Evolutionary conservation across 2,113 vertebrate species (phyloP).

Genomic region (Gobius niger): DNA sequence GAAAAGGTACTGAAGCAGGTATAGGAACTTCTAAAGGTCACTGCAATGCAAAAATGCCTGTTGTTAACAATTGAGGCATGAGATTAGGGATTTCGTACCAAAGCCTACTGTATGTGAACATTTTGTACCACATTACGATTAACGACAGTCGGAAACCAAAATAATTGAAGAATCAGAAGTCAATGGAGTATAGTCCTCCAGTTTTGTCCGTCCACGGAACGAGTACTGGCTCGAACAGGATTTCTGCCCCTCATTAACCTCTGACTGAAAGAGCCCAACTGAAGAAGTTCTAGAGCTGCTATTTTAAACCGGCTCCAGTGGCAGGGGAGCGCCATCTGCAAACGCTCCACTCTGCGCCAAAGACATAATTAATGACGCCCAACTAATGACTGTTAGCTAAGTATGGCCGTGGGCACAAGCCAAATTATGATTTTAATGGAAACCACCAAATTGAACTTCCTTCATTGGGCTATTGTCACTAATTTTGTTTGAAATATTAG

Average conservation of each 20-base stretch:
- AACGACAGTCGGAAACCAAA: not conserved
- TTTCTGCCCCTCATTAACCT: slow-evolving; percentile 16
- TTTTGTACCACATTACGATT: too few relatives aligned
- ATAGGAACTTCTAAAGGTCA: too few relatives aligned
- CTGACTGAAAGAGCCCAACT: slow-evolving; percentile 24
- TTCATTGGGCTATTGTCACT: slow-evolving; percentile 52
- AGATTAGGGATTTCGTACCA: too few relatives aligned
- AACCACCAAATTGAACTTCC: slow-evolving; percentile 51
- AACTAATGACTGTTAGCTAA: slow-evolving; percentile 65
- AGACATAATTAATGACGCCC: slow-evolving; percentile 61
- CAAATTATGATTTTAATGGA: slow-evolving; percentile 63
- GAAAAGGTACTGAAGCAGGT: too few relatives aligned
- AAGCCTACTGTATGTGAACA: too few relatives aligned
- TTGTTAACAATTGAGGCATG: too few relatives aligned
- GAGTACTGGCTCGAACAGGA: slow-evolving; percentile 21
- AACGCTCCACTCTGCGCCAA: slow-evolving; percentile 51
- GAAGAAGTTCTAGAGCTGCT: slow-evolving; percentile 26
- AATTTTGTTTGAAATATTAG: slow-evolving; percentile 45
- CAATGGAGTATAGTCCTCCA: slow-evolving; percentile 6
- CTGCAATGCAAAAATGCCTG: too few relatives aligned
- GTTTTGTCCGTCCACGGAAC: slow-evolving; percentile 5
- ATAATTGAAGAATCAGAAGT: slow-evolving; percentile 17
- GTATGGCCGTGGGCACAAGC: slow-evolving; percentile 44
- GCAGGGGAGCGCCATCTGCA: slow-evolving; percentile 43
- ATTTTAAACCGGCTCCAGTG: slow-evolving; percentile 34